Conservation (phyloP, 2,888 invertebrate species). For the Oxycera nigricornis region DNA sequence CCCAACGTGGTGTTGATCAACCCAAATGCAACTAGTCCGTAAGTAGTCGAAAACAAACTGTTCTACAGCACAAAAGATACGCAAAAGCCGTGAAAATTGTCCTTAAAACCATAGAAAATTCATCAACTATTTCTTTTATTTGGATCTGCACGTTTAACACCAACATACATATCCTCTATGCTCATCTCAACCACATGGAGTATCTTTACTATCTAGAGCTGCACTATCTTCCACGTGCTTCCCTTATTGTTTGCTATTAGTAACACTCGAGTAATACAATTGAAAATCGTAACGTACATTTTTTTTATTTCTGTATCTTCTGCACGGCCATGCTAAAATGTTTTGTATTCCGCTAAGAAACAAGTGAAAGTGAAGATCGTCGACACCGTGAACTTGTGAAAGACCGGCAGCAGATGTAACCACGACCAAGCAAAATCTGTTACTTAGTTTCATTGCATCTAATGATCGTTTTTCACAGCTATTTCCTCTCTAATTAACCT, state of each 20-base stretch:
- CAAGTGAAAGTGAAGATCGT: conserved; percentile 34
- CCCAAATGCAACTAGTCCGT: conserved; percentile 45
- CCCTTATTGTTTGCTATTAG: conserved; percentile 16
- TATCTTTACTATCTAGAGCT: not conserved
- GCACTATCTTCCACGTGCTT: not conserved
- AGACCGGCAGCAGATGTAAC: not conserved
- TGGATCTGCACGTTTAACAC: too few species aligned
- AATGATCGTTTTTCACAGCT: not conserved
- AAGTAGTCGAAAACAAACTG: conserved; percentile 30
- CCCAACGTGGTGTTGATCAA: conserved; percentile 43
- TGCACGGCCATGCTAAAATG: not conserved
- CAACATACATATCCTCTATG: not conserved
- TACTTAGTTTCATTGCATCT: not conserved
- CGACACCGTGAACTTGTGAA: not conserved
- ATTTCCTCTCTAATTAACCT: conserved; percentile 20
- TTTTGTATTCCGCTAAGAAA: not conserved
- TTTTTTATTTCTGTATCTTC: not conserved
- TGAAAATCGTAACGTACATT: conserved; percentile 3
- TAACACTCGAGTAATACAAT: not conserved
- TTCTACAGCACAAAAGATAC: not conserved
- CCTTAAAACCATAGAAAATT: not conserved
- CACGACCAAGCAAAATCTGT: not conserved
- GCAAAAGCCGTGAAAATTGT: conserved; percentile 26
- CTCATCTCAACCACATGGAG: not conserved
- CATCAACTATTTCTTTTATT: not conserved